Evolutionary conservation across 1,140 invertebrate species (phyloP).

Genomic region (Caenorhabditis briggsae): DNA sequence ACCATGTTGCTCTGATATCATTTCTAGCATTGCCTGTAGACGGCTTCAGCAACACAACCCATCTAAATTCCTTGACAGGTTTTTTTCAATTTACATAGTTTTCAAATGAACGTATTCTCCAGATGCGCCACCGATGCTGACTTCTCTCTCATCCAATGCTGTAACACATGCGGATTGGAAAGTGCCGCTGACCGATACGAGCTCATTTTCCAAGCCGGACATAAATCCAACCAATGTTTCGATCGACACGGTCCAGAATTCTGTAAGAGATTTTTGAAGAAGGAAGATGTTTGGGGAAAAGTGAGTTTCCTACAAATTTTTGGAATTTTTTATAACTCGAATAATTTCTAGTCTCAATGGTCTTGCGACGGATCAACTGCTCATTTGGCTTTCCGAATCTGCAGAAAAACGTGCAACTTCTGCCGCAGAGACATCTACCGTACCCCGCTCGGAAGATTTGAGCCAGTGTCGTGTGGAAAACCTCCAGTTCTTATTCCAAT

Average conservation of each 20-base stretch:
- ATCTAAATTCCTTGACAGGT: conserved; percentile 58
- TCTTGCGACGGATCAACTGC: conserved; percentile 64
- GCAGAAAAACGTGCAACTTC: conserved; percentile 66
- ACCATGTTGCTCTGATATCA: conserved; percentile 66
- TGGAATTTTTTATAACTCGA: not conserved
- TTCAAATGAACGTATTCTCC: not conserved
- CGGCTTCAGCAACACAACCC: conserved; percentile 61
- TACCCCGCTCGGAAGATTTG: conserved; percentile 53
- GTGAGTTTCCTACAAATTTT: not conserved
- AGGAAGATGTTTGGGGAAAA: conserved; percentile 63
- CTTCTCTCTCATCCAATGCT: conserved; percentile 68
- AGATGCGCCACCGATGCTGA: conserved; percentile 64
- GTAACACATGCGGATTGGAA: conserved; percentile 66
- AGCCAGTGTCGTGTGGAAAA: conserved; percentile 55
- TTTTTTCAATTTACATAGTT: not conserved
- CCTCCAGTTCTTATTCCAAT: conserved; percentile 53
- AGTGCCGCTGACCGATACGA: conserved; percentile 63
- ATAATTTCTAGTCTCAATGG: conserved; percentile 50
- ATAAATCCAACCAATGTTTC: conserved; percentile 62
- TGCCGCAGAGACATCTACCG: conserved; percentile 63
- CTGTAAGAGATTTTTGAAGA: conserved; percentile 62
- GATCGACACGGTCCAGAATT: conserved; percentile 63
- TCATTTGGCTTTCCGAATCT: conserved; percentile 65
- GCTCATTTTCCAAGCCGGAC: conserved; percentile 63
- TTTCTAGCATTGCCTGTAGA: conserved; percentile 61